These are phyloP conservation scores for Rhinolophus ferrumequinum DNA, from an alignment of 2,113 vertebrate genomes.

Conservation along the genomic window DNA sequence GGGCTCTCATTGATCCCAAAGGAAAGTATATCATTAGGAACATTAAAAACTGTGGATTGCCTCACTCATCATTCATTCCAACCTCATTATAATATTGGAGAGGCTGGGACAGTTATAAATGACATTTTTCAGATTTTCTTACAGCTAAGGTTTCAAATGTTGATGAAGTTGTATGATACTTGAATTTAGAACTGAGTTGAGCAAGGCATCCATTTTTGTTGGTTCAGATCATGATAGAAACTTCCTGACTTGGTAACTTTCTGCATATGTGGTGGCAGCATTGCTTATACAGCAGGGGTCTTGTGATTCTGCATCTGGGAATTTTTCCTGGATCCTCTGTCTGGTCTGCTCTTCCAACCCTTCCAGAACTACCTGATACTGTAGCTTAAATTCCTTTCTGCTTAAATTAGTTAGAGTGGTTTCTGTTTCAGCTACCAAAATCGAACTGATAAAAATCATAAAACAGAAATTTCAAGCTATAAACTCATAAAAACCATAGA, in stretches of 20 bases:
- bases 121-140: not conserved
- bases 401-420: not conserved
- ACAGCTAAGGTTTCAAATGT: not conserved
- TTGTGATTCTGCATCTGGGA: not conserved
- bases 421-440: conserved; percentile 9
- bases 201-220: not conserved
- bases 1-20: not conserved
- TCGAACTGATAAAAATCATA: not conserved
- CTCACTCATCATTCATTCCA: not conserved
- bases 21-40: not conserved
- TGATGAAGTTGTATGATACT: not conserved
- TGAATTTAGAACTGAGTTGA: not conserved
- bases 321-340: not conserved
- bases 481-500: not conserved
- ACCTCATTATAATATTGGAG: not conserved
- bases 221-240: not conserved
- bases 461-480: not conserved
- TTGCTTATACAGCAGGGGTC: not conserved
- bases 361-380: not conserved
- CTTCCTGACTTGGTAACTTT: not conserved
- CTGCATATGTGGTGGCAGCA: not conserved
- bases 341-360: not conserved
- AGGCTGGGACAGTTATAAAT: not conserved
- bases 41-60: not conserved
- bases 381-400: not conserved